Conservation (phyloP, 2,888 invertebrate species). For the Ptychoptera contaminata region DNA sequence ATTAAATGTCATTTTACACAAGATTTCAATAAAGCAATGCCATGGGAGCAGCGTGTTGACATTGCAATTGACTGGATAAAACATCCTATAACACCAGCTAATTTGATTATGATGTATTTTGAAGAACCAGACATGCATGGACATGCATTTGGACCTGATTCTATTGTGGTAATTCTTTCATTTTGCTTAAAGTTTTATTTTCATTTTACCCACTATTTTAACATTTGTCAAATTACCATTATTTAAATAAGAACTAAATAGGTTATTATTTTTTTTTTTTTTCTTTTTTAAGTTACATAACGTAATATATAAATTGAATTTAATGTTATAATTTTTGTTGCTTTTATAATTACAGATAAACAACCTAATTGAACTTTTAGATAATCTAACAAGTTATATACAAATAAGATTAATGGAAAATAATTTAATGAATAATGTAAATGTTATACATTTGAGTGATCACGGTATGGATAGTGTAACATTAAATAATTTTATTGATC, state of each 20-base stretch:
- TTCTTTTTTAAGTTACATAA: too few relatives aligned
- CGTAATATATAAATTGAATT: neutral
- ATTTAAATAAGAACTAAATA: too few relatives aligned
- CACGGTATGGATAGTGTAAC: slow-evolving; percentile 51
- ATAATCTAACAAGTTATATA: slow-evolving; percentile 41
- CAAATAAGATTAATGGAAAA: slow-evolving; percentile 34
- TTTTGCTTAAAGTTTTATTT: neutral
- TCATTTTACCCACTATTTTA: neutral
- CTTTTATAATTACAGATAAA: slow-evolving; percentile 13
- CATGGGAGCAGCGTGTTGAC: slow-evolving; percentile 40
- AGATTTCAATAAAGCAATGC: slow-evolving; percentile 26
- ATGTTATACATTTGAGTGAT: slow-evolving; percentile 54
- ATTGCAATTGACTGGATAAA: slow-evolving; percentile 36
- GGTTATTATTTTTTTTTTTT: too few relatives aligned
- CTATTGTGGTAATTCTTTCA: slow-evolving; percentile 16
- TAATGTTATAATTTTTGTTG: neutral
- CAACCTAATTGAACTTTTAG: slow-evolving; percentile 31
- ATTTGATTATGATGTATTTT: slow-evolving; percentile 51
- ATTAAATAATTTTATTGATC: slow-evolving; percentile 36
- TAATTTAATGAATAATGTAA: slow-evolving; percentile 36
- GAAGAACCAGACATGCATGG: slow-evolving; percentile 51
- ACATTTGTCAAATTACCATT: too few relatives aligned
- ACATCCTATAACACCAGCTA: slow-evolving; percentile 41
- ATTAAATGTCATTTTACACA: slow-evolving; percentile 31
- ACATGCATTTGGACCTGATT: slow-evolving; percentile 43